A percentile compares a stretch with the other conserved stretches of the same genome.
Conservation (phyloP, 1,140 invertebrate species). For the Anadara kagoshimensis region DNA sequence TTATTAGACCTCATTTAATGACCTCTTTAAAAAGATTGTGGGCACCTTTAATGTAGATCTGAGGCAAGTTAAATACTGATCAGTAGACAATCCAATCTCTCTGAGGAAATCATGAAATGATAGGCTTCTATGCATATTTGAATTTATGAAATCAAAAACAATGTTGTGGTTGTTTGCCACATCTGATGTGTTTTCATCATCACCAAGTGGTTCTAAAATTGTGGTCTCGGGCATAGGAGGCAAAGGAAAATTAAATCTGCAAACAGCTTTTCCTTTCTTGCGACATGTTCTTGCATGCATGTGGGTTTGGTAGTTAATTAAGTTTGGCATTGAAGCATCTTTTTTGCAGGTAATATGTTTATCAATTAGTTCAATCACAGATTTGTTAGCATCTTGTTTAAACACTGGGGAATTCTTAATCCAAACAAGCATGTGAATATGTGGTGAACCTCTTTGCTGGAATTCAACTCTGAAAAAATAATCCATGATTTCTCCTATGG, state of each 20-base stretch:
- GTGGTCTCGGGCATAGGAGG: conserved; percentile 42
- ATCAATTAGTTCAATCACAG: conserved; percentile 21
- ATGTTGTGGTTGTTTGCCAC: too few relatives aligned
- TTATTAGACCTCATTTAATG: conserved; percentile 9
- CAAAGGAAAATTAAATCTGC: conserved; percentile 47
- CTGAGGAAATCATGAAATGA: conserved; percentile 1
- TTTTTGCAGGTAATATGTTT: conserved; percentile 17
- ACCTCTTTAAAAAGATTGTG: conserved; percentile 22
- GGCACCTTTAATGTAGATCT: conserved; percentile 4
- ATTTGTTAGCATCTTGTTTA: not conserved
- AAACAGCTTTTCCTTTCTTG: conserved; percentile 39
- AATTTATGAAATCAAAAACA: not conserved
- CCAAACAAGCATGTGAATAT: conserved; percentile 73
- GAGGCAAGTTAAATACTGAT: not conserved
- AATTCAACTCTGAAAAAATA: conserved; percentile 69
- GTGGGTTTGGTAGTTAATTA: conserved; percentile 39
- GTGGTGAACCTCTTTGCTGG: conserved; percentile 72
- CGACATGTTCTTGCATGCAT: conserved; percentile 47
- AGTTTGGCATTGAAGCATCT: conserved; percentile 11
- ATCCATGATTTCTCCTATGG: conserved; percentile 44
- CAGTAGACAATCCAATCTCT: not conserved
- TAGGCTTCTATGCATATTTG: not conserved
- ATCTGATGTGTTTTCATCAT: not conserved
- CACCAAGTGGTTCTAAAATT: conserved; percentile 8
- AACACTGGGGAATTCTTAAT: conserved; percentile 62